Conservation (phyloP, 1,140 invertebrate genomes). For the Dendrolimus punctatus region DNA sequence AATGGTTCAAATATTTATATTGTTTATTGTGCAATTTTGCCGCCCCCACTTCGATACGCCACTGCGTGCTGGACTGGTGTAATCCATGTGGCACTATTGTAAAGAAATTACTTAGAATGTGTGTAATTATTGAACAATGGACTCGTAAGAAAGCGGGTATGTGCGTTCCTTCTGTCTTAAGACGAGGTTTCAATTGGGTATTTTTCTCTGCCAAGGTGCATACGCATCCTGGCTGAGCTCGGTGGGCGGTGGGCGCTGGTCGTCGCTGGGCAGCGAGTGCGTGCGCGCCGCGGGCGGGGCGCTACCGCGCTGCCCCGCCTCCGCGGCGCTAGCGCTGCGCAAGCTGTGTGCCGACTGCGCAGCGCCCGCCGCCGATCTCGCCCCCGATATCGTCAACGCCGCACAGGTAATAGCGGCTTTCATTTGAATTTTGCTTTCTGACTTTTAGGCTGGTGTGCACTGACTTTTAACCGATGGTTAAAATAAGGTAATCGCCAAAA, state of each 20-base stretch:
- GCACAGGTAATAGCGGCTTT: constrained; percentile 64
- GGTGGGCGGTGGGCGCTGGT: constrained; percentile 74
- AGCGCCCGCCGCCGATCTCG: constrained; percentile 79
- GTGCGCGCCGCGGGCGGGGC: constrained; percentile 80
- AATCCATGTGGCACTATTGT: too few relatives aligned
- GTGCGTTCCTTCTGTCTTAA: background rate
- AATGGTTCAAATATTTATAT: too few relatives aligned
- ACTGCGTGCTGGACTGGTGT: too few relatives aligned
- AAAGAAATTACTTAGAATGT: too few relatives aligned
- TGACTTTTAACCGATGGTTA: too few relatives aligned
- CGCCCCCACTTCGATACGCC: too few relatives aligned
- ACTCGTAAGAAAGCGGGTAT: background rate
- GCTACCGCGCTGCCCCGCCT: constrained; percentile 78
- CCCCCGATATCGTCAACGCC: constrained; percentile 78
- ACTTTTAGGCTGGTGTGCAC: too few relatives aligned
- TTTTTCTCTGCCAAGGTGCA: constrained; percentile 67
- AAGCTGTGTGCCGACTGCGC: constrained; percentile 88
- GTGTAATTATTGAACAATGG: too few relatives aligned
- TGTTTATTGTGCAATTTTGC: too few relatives aligned
- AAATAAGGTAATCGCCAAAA: too few relatives aligned
- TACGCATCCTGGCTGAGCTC: constrained; percentile 88
- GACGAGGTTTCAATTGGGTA: background rate
- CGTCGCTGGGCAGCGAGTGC: constrained; percentile 79
- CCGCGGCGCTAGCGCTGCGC: constrained; percentile 90
- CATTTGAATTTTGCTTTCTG: background rate